Evolutionary conservation across 2,888 invertebrate species (phyloP), one percentile per base, ranked within the genome.

Genomic region (Nomada hirtipes): DNA sequence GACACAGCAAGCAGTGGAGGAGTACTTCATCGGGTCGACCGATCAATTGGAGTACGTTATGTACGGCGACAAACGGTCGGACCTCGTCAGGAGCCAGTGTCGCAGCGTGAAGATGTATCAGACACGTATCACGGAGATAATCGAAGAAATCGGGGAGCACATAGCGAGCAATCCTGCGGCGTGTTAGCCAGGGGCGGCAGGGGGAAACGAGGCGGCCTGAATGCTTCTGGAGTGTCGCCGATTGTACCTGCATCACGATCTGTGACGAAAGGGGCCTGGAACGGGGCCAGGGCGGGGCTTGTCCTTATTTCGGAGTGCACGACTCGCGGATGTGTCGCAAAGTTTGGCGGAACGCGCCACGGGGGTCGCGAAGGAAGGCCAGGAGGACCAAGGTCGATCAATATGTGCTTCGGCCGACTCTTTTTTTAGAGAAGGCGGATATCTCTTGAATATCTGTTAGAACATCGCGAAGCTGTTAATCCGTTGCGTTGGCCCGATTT

Each of bases 111-210:
- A 71, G 1, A 52, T 55, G 13, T 91, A 85, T 63, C 77, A 74
- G 23, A 57, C 74, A 64, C 87, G 90, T 57, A n/a, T 86, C 0
- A 36, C 44, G 2, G 90, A 90, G 47, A 64, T 87, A 18, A n/a
- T 90, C 7, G 76, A 83, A 29, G 90, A 91, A 44, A 79, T 87
- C 18, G 74, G 80, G 18, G 86, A 90, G 10, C 64, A 55, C 29
- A n/a, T 90, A 59, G 65, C 85, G 13, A 86, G 86, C 1, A 23
- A 79, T 26, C 72, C 82, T 3, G 15, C 63, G n/a, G 61, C 71
- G 53, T 20, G 68, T 18, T 87, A 83, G 75, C 10, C 15, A 11
- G 13, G 11, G 13, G 7, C 36, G 3, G 36, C 0, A n/a, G 1
- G 15, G 36, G 18, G 29, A 20, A 36, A 18, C 57, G 4, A 20